Evolutionary conservation across 2,797 vertebrate genomes (phyloP).

Genomic region (Dendrocincla tyrannina): DNA sequence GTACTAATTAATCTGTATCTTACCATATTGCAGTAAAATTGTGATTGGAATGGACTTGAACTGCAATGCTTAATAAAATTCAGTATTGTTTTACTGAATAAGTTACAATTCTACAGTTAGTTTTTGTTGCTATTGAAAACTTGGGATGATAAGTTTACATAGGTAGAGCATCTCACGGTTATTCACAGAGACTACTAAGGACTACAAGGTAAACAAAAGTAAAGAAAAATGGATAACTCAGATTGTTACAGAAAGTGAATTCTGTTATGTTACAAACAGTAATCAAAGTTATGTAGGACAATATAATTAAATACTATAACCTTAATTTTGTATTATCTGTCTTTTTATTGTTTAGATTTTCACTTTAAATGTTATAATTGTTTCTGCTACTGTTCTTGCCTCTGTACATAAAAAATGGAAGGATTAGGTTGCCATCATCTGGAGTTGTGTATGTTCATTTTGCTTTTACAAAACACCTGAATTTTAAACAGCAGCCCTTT

Average conservation of each 20-base stretch:
- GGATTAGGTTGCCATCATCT: constrained; percentile 5
- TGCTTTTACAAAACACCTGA: background rate
- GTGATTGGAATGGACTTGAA: background rate
- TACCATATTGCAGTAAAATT: background rate
- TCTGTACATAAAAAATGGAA: background rate
- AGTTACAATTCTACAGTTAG: background rate
- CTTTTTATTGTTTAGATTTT: constrained; percentile 7
- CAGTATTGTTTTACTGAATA: background rate
- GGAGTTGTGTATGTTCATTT: background rate
- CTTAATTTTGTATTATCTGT: background rate
- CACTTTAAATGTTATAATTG: background rate
- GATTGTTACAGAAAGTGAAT: background rate
- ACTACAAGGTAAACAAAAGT: background rate
- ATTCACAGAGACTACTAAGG: background rate
- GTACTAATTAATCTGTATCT: background rate
- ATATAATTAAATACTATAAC: background rate
- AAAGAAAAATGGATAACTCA: background rate
- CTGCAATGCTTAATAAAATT: background rate
- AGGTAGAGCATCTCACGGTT: background rate
- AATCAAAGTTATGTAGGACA: background rate
- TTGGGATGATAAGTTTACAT: background rate
- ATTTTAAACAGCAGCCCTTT: background rate
- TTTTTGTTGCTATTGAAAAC: background rate
- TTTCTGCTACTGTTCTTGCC: background rate
- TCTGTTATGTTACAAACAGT: background rate